Evolutionary conservation across 2,113 vertebrate species (phyloP).

Genomic region (Arenaria interpres): DNA sequence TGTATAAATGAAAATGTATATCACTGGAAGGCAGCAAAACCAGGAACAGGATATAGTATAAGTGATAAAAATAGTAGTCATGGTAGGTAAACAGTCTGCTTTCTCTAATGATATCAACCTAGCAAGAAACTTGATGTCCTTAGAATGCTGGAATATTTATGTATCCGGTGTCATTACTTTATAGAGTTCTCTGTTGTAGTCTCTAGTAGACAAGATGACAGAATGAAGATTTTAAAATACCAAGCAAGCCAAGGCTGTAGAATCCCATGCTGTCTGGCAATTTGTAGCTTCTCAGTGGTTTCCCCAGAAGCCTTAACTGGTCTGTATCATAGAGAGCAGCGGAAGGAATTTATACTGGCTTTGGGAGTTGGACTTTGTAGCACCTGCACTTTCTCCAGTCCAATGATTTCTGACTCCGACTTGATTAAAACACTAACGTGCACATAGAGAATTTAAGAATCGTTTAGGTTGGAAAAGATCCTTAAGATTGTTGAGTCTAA

Average conservation of each 20-base stretch:
- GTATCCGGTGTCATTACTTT: background rate
- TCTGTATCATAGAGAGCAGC: background rate
- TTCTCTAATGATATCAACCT: background rate
- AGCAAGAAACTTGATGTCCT: background rate
- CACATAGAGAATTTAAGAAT: background rate
- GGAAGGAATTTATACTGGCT: background rate
- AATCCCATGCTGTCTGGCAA: background rate
- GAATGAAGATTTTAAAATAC: background rate
- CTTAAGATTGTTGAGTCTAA: background rate
- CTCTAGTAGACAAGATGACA: background rate
- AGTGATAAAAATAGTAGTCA: background rate
- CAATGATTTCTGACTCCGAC: background rate
- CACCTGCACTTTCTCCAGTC: background rate
- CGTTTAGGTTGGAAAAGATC: background rate
- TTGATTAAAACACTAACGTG: background rate
- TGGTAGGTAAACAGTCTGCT: background rate
- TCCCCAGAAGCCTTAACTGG: background rate
- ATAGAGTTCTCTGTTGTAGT: background rate
- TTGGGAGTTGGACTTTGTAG: background rate
- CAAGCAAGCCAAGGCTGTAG: background rate
- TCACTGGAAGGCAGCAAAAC: background rate
- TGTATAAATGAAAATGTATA: background rate
- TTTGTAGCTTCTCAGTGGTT: background rate
- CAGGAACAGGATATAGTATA: background rate
- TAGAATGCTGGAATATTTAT: background rate